Base-by-base conservation (phyloP, 2,797 vertebrate species). In the Pogoniulus pusillus region DNA sequence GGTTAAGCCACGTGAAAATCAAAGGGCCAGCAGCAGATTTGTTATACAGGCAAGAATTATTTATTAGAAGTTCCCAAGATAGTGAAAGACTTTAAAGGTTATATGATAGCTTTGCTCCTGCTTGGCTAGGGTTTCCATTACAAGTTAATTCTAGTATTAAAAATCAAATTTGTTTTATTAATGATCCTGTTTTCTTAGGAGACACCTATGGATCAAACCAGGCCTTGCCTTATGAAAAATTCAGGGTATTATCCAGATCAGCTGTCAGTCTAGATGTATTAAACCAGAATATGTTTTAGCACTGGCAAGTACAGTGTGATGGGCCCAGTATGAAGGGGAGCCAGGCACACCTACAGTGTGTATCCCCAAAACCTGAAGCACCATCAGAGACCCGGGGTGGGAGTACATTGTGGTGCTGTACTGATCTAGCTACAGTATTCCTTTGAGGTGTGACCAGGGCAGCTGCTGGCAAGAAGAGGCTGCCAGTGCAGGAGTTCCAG, bases 121-220 rank as follows among this genome's bases (percentile, higher is more conserved):
- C 60, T 32, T 79, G 85, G 9, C 54, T 86, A 74, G 27, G 12
- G 7, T 82, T 85, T 85, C 72, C 70, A 81, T 82, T 78, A 81
- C 59, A 78, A 4, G 2, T 77, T 90, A 73, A 89, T 89, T 85
- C 82, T 80, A 8, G 57, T 86, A 91, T 73, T 76, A 93, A 93
- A 93, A 90, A 80, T 69, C 72, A 75, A 59, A 75, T 82, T 64
- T 63, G 37, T 75, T 91, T 80, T 65, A 86, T 91, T 85, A 94
- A 89, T 91, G 58, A 34, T 60, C 26, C 32, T 89, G 22, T 75
- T 88, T 87, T 90, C 55, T 66, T 70, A 60, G 84, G 78, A 85
- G 81, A 82, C 16, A 53, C 47, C 59, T 85, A 86, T 72, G 91
- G 74, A 91, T 95, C 72, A 92, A 92, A 92, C 80, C 64, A 75